A percentile compares a stretch with the other conserved stretches of the same genome.
phyloP scores from a whole-genome alignment of 2,113 vertebrate species.

The Gymnogyps californianus region DNA sequence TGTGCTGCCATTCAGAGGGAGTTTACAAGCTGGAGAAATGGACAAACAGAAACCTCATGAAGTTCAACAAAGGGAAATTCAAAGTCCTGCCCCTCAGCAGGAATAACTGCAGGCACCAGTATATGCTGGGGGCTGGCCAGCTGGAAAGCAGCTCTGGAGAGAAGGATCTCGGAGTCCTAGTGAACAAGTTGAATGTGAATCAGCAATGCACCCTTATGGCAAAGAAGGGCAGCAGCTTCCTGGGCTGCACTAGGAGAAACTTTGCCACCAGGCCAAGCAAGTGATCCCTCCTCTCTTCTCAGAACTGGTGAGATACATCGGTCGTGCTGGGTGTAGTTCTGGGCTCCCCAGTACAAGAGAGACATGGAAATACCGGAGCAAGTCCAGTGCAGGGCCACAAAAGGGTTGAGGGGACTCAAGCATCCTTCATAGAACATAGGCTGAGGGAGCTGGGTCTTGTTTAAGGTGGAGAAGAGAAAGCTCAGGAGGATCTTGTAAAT shows the following conservation, averaged over 20 bases:
- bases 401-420: background rate
- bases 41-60: background rate
- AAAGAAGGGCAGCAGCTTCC: background rate
- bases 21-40: background rate
- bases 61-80: background rate
- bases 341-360: background rate
- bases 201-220: background rate
- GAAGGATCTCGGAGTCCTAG: background rate
- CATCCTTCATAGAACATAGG: background rate
- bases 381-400: background rate
- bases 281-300: background rate
- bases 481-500: background rate
- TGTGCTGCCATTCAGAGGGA: background rate
- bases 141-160: background rate
- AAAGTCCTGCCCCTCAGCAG: background rate
- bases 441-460: background rate
- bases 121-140: background rate
- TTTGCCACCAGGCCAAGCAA: background rate
- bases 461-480: background rate
- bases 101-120: background rate
- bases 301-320: background rate
- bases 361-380: rapidly evolving
- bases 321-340: background rate
- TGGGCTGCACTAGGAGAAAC: background rate
- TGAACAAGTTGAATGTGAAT: background rate